Percentiles rank a stretch among this genome's conserved stretches.
Evolutionary conservation across 2,888 invertebrate species (phyloP).

Genomic region (Lithophane ornitopus): DNA sequence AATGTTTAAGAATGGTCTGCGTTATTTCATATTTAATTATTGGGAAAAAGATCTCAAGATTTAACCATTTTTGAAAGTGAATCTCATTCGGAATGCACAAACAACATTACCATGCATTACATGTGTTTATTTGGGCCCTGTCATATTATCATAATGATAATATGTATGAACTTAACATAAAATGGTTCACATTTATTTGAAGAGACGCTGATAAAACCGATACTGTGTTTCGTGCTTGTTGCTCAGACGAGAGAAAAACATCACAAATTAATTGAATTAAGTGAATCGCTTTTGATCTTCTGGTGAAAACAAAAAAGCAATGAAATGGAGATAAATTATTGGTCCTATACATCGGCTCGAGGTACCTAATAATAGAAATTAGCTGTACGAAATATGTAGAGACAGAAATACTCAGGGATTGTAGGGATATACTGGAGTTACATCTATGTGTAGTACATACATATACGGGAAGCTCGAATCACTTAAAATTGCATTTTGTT

Average conservation of each 20-base stretch:
- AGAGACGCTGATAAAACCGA: conserved; percentile 45
- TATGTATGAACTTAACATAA: conserved; percentile 11
- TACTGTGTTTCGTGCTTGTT: conserved; percentile 18
- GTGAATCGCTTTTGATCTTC: conserved; percentile 20
- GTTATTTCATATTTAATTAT: conserved; percentile 17
- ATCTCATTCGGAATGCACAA: conserved; percentile 4
- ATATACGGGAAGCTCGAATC: not conserved
- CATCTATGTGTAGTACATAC: not conserved
- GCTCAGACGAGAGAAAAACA: conserved; percentile 29
- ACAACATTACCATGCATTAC: not conserved
- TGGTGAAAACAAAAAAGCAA: conserved; percentile 18
- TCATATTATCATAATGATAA: conserved; percentile 14
- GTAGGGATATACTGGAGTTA: not conserved
- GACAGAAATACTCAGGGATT: not conserved
- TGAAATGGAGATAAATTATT: conserved; percentile 1
- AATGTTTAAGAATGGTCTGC: conserved; percentile 40
- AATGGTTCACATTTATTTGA: conserved; percentile 52
- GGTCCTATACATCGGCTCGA: not conserved
- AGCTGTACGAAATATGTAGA: not conserved
- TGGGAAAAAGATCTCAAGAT: conserved; percentile 1
- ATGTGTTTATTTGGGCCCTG: conserved; percentile 43
- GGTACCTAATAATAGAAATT: not conserved
- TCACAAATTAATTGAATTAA: conserved; percentile 20
- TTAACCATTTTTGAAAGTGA: conserved; percentile 10
- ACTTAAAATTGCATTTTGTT: no score